phyloP scores from a whole-genome alignment of 2,888 invertebrate species.

The Diarsia dahlii region DNA sequence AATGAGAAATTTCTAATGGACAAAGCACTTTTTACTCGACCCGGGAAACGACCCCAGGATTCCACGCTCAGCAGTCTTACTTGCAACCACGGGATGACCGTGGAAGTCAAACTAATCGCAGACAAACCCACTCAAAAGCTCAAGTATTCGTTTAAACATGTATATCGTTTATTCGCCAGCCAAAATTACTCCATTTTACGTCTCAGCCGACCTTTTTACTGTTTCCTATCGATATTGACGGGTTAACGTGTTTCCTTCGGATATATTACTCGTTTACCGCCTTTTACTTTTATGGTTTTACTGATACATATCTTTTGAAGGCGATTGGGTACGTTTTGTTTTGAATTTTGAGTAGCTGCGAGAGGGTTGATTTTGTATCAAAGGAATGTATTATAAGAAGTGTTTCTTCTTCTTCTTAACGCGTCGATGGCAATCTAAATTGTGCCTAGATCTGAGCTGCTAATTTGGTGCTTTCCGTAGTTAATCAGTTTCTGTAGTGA shows the following conservation, averaged over 20 bases:
- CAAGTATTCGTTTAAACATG: conserved; percentile 12
- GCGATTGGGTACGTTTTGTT: conserved; percentile 28
- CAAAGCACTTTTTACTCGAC: no score
- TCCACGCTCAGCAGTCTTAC: no score
- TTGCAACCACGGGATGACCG: no score
- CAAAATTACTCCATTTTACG: conserved; percentile 68
- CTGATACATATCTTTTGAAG: conserved; percentile 49
- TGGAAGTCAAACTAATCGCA: neutral
- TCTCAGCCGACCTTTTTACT: conserved; percentile 52
- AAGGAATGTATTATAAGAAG: neutral
- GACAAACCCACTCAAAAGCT: conserved; percentile 2
- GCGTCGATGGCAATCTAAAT: no score
- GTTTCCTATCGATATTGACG: conserved; percentile 61
- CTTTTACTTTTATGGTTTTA: conserved; percentile 55
- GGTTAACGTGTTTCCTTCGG: conserved; percentile 44
- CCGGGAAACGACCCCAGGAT: no score
- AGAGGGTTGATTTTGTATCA: conserved; percentile 2
- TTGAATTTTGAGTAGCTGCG: conserved; percentile 26
- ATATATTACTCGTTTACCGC: conserved; percentile 41
- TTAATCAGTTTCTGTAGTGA: no score
- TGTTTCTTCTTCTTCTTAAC: no score
- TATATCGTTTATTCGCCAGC: conserved; percentile 41
- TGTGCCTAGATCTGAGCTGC: no score
- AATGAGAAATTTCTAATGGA: no score
- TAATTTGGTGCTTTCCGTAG: no score